A percentile compares a stretch with the other conserved stretches of the same genome.
phyloP scores from a whole-genome alignment of 2,113 vertebrate genomes.

The Heliornis fulica region DNA sequence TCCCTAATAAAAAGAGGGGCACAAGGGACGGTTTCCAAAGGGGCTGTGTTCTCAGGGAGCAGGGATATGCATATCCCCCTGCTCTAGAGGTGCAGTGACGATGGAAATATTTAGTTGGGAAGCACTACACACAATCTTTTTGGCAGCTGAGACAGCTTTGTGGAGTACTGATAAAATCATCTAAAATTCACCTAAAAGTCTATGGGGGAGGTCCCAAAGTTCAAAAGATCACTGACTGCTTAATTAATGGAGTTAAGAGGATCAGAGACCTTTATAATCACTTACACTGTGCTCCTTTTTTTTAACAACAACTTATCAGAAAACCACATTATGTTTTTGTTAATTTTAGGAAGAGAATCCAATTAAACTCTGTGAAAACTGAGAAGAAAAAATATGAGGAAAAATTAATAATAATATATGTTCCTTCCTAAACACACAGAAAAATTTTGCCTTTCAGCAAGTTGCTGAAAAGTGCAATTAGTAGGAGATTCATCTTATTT shows the following conservation, averaged over 20 bases:
- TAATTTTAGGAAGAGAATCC: not conserved
- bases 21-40: not conserved
- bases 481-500: not conserved
- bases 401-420: not conserved
- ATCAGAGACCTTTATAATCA: not conserved
- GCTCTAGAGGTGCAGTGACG: not conserved
- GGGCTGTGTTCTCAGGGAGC: not conserved
- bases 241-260: not conserved
- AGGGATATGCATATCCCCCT: rapidly evolving
- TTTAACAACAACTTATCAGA: not conserved
- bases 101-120: not conserved
- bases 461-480: not conserved
- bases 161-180: not conserved
- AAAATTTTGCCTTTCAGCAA: not conserved
- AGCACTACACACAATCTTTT: not conserved
- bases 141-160: not conserved
- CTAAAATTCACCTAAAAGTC: not conserved
- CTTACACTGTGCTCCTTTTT: not conserved
- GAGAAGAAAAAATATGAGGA: not conserved
- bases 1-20: not conserved
- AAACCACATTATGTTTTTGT: not conserved
- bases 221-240: not conserved
- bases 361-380: not conserved
- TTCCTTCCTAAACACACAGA: not conserved
- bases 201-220: not conserved